phyloP scores from a whole-genome alignment of 1,140 invertebrate species.

The Drosophila cardini region DNA sequence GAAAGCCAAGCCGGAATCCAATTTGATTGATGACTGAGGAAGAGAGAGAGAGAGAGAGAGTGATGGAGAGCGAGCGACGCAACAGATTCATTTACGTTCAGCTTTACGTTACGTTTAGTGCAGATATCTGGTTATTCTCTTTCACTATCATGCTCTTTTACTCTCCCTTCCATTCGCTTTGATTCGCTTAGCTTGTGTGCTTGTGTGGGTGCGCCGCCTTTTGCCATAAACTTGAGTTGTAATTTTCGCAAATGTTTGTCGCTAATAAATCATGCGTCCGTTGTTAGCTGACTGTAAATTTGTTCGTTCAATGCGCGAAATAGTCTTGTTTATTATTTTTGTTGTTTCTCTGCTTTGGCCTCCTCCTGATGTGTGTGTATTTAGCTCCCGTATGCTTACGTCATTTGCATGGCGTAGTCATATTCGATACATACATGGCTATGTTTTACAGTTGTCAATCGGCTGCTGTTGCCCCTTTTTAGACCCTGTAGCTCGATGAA shows the following conservation, averaged over 20 bases:
- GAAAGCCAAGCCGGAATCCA: constrained; percentile 19
- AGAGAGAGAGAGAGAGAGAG: background rate
- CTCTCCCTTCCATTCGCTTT: background rate
- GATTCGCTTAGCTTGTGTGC: background rate
- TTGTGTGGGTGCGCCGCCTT: constrained; percentile 36
- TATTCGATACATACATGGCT: constrained; percentile 65
- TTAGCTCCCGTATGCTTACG: constrained; percentile 61
- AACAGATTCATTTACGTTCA: constrained; percentile 22
- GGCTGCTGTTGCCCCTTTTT: constrained; percentile 46
- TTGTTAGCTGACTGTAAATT: constrained; percentile 49
- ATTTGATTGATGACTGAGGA: constrained; percentile 28
- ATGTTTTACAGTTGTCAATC: constrained; percentile 81
- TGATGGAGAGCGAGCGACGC: background rate
- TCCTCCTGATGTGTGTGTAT: constrained; percentile 47
- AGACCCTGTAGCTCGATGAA: no score
- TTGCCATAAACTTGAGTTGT: constrained; percentile 55
- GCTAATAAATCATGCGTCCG: constrained; percentile 69
- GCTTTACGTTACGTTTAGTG: constrained; percentile 40
- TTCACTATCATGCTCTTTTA: constrained; percentile 8
- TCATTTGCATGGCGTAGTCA: constrained; percentile 52
- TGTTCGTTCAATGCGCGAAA: constrained; percentile 39
- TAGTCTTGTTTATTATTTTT: constrained; percentile 32
- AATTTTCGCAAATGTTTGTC: constrained; percentile 69
- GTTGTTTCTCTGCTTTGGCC: constrained; percentile 23
- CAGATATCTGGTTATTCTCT: constrained; percentile 9